A percentile compares a stretch with the other conserved stretches of the same genome.
phyloP scores from a whole-genome alignment of 2,113 vertebrate species.

The Dinomys branickii region DNA sequence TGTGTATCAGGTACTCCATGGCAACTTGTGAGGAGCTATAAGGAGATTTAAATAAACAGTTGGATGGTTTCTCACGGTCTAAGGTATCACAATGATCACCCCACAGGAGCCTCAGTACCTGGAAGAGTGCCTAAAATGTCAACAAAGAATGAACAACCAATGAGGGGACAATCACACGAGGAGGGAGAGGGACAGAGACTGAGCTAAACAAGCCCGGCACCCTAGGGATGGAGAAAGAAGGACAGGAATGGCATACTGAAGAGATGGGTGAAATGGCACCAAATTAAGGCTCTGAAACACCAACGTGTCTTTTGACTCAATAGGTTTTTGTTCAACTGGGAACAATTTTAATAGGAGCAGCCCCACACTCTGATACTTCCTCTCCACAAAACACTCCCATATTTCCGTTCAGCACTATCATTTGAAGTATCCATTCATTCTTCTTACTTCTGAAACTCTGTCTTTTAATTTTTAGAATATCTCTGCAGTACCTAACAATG shows the following conservation, averaged over 20 bases:
- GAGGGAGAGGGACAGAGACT: background rate
- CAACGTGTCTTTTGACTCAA: background rate
- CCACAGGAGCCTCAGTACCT: background rate
- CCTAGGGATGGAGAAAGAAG: background rate
- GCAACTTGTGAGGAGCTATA: background rate
- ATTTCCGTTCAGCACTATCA: background rate
- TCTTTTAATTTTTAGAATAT: background rate
- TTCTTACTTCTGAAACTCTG: background rate
- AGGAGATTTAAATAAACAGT: background rate
- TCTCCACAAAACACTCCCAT: accelerated
- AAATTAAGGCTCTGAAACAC: background rate
- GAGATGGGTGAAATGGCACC: background rate
- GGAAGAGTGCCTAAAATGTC: background rate
- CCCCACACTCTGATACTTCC: accelerated
- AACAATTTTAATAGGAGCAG: background rate
- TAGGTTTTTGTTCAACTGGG: background rate
- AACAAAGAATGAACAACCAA: background rate
- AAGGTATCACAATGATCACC: background rate
- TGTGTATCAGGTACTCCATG: background rate
- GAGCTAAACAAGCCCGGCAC: background rate
- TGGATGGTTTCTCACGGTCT: background rate
- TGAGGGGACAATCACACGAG: background rate
- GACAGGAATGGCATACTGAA: background rate
- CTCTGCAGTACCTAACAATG: background rate
- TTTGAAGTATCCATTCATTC: background rate